These are phyloP conservation scores for Melanotaenia boesemani DNA, from an alignment of 2,797 vertebrate genomes.

Conservation along the genomic window DNA sequence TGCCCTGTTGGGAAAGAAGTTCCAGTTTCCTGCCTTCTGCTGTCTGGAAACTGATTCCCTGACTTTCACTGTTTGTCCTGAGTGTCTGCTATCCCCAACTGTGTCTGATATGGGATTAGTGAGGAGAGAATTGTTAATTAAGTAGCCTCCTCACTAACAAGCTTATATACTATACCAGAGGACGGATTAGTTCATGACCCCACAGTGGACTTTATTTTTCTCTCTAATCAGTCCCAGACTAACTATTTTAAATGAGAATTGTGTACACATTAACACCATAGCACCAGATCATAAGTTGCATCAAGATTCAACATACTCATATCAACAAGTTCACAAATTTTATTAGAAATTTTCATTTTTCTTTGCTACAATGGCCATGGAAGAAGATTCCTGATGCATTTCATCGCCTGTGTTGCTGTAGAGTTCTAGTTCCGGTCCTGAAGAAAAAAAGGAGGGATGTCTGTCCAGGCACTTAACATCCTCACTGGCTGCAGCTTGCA, in stretches of 20 bases:
- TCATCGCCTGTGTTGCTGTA: constrained; percentile 50
- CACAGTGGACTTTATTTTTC: background rate
- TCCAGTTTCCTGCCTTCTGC: constrained; percentile 29
- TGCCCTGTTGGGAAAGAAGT: constrained; percentile 6
- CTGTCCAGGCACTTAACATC: constrained; percentile 74
- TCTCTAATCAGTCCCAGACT: background rate
- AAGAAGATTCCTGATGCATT: constrained; percentile 42
- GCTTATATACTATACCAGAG: constrained; percentile 52
- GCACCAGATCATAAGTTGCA: background rate
- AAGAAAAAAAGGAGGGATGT: constrained; percentile 19
- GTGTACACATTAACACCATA: background rate
- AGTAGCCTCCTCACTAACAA: constrained; percentile 50
- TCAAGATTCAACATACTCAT: background rate
- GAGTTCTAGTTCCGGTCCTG: constrained; percentile 41
- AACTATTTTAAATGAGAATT: background rate
- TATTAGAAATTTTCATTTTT: constrained; percentile 72
- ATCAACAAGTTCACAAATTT: constrained; percentile 38
- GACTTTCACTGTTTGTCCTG: constrained; percentile 56
- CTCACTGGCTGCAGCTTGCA: constrained; percentile 86
- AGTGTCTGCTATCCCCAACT: constrained; percentile 31
- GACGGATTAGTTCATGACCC: constrained; percentile 32
- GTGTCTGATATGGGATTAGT: constrained; percentile 68
- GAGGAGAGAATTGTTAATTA: constrained; percentile 49
- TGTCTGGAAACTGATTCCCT: constrained; percentile 41
- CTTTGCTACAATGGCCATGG: constrained; percentile 70